These are phyloP conservation scores for Drosophila histrio DNA, from an alignment of 2,888 invertebrate genomes.

Conservation along the genomic window DNA sequence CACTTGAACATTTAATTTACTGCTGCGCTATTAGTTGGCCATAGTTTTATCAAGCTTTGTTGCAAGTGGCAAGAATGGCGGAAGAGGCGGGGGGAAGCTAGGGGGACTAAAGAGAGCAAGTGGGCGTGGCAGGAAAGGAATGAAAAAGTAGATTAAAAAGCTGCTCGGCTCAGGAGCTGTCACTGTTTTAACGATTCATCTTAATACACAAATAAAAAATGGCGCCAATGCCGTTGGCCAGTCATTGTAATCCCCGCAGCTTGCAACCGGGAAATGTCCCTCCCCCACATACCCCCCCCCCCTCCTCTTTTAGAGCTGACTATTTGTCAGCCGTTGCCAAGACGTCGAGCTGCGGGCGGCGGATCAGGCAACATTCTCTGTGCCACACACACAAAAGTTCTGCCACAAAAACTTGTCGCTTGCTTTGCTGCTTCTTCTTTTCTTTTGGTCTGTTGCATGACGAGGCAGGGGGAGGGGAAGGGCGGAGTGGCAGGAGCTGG, in stretches of 20 bases:
- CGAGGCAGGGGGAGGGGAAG: conserved; percentile 1
- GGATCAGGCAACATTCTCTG: conserved; percentile 35
- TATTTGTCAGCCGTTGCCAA: conserved; percentile 69
- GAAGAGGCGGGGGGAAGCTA: not conserved
- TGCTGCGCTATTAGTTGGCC: not conserved
- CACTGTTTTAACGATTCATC: conserved; percentile 73
- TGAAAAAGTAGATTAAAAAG: conserved; percentile 20
- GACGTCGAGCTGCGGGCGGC: conserved; percentile 26
- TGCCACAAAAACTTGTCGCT: conserved; percentile 48
- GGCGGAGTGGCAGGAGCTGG: conserved; percentile 25
- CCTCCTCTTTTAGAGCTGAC: conserved; percentile 23
- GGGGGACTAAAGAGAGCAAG: no score
- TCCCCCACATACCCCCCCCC: not conserved
- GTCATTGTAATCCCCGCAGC: conserved; percentile 31
- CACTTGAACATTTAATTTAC: not conserved
- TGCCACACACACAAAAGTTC: conserved; percentile 35
- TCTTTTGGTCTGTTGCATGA: not conserved
- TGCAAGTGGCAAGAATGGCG: not conserved
- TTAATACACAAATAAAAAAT: conserved; percentile 71
- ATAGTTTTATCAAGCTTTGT: not conserved
- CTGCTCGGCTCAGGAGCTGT: conserved; percentile 41
- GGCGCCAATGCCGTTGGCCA: conserved; percentile 65
- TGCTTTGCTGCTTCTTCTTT: not conserved
- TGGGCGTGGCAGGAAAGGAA: not conserved
- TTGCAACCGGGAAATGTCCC: not conserved